Base-by-base conservation (phyloP, 30 jellyfish, hydroid and myxozoan genomes). In the Aurelia coerulea region DNA sequence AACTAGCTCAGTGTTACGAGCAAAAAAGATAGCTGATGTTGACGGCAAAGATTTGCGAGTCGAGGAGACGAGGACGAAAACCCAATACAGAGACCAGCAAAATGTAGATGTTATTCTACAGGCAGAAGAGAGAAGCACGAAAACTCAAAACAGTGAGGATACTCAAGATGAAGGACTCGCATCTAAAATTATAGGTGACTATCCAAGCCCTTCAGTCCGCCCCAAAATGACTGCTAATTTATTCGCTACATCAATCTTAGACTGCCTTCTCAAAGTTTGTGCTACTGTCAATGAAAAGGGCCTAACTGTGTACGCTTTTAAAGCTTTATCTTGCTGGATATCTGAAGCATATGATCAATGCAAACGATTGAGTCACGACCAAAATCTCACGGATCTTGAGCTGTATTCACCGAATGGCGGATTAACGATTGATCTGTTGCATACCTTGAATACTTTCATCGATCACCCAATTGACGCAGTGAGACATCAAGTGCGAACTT, bases 381-480 rank as follows among this genome's bases (percentile, higher is more conserved):
- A 52, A 52, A 35, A 54, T 56, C 39, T 52, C 11, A 19, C 54
- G 8, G 41, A 62, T 17, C 70, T 32, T 63, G 19, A 14, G 71
- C 12, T 69, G 75, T 80, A 23, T 37, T 59, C 92, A 37, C 90
- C 89, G 18, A 15, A 76, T 18, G 63, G 82, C 9, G 70, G 68
- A 10, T 19, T 88, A 32, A 35, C 85, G 16, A 37, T 86, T 18
- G 35, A 41, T 52, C 88, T 88, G 10, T 63, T 93, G 10, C 74
- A 73, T 2, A 62, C 84, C 33, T 78, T 93, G 74, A 74, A 88
- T 31, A 76, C 68, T 33, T 82, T 34, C 84, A 79, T 87, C 16
- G 98, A 88, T 53, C 98, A 93, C 74, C 95, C 90, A 5, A 78
- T 93, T 19, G 98, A 93, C 78, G 95, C 98, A 11, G 96, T 93